These are phyloP conservation scores for Pangasianodon gigas DNA, from an alignment of 2,113 vertebrate species.

Conservation along the genomic window DNA sequence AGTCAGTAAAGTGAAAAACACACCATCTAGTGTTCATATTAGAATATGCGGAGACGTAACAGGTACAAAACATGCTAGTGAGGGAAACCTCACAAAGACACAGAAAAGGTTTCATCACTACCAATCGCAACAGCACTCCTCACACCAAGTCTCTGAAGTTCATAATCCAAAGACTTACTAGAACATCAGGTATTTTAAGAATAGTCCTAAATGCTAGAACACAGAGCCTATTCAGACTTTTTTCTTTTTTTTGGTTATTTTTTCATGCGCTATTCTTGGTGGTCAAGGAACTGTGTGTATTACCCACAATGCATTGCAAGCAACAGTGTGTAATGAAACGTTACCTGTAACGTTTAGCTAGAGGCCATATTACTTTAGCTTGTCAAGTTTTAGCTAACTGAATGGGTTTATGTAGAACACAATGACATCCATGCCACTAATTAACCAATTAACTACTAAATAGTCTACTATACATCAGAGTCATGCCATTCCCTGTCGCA, in stretches of 20 bases:
- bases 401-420: background rate
- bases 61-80: background rate
- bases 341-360: background rate
- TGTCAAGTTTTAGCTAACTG: background rate
- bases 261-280: background rate
- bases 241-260: background rate
- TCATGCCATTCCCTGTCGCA: background rate
- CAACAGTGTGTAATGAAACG: background rate
- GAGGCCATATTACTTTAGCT: background rate
- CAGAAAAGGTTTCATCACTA: background rate
- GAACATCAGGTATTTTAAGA: background rate
- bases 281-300: background rate
- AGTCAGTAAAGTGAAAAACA: background rate
- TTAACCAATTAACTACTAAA: background rate
- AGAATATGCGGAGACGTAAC: background rate
- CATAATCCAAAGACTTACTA: background rate
- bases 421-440: background rate
- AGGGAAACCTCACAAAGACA: background rate
- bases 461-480: background rate
- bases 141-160: background rate
- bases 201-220: background rate
- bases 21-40: background rate
- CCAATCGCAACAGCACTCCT: background rate
- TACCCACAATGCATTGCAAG: background rate
- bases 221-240: background rate